Evolutionary conservation across 2,797 vertebrate genomes (phyloP), one percentile per base, ranked within the genome.

Genomic region (Sciaenops ocellatus): DNA sequence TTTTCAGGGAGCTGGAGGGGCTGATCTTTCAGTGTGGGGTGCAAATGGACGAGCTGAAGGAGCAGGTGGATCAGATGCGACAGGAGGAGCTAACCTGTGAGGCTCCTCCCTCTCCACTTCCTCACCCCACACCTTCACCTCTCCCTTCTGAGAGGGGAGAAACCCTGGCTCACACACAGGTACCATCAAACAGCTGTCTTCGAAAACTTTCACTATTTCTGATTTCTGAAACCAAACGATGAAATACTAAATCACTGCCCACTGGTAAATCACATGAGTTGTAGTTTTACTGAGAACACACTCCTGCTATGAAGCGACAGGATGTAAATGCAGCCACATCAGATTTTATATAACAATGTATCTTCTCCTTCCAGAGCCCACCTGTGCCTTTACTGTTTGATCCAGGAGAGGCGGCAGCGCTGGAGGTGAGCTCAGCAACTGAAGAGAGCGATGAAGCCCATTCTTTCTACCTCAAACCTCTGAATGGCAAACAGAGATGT

Each of bases 21-120:
- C 91, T 95, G 71, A 96, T 99, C 78, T 97, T 96, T 87, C 94
- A 91, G 61, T 95, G 97, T 76, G 97, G 95, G 15, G 87, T 96
- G 70, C 87, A 28, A 11, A 76, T 97, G 87, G 97, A 98, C 1
- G 95, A 96, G 69, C 86, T 99, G 70, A 97, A 94, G 90, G 97
- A 97, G 63, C 86, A 62, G 66, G 60, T 96, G 57, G 94, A 95
- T 11, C 87, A 89, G 62, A 63, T 47, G 3, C 46, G 6, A 2
- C 69, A 61, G 57, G 86, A 66, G 2, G 91, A 77, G 70, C 70
- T 12, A 0, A 4, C 22, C 0, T 61, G 42, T 38, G 70, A 79
- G 13, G 72, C 84, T 51, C 54, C 77, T 12, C 48, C 60, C 1
- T 48, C 88, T 41, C 80, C 61, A 7, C 74, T 76, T 12, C 63